These are phyloP conservation scores for Troides oblongomaculatus DNA, from an alignment of 2,888 invertebrate species.

Conservation along the genomic window DNA sequence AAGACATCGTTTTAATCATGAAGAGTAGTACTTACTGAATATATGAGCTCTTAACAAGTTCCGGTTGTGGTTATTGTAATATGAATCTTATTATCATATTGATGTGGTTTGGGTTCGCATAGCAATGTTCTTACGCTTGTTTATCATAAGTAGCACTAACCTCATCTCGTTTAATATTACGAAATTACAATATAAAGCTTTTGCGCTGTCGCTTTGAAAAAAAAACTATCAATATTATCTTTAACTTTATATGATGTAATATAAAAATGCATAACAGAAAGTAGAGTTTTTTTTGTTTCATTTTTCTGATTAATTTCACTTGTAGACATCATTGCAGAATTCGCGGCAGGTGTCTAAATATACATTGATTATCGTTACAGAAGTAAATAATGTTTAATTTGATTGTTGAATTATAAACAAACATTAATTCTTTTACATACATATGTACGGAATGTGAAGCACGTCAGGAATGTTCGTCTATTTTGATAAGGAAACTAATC, in stretches of 20 bases:
- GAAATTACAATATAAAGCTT: constrained; percentile 24
- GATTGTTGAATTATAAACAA: no score
- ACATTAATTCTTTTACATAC: no score
- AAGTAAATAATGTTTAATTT: no score
- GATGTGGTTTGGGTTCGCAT: background rate
- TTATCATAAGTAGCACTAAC: constrained; percentile 18
- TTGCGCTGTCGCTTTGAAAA: background rate
- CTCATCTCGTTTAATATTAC: constrained; percentile 23
- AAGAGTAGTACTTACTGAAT: constrained; percentile 57
- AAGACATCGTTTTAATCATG: constrained; percentile 38
- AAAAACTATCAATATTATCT: constrained; percentile 9
- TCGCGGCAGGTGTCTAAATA: no score
- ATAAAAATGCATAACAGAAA: background rate
- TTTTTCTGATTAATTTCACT: no score
- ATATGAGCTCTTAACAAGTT: constrained; percentile 63
- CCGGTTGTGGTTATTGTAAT: constrained; percentile 39
- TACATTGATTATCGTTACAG: no score
- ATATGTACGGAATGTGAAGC: no score
- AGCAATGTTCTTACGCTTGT: constrained; percentile 26
- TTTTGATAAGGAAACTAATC: no score
- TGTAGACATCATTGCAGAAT: no score
- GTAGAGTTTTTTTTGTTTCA: no score
- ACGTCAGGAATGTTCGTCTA: no score
- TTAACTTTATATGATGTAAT: background rate
- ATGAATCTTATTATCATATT: constrained; percentile 37